phyloP scores from a whole-genome alignment of 92 coral and sea anemone genomes.

The Parazoanthus atlanticus region DNA sequence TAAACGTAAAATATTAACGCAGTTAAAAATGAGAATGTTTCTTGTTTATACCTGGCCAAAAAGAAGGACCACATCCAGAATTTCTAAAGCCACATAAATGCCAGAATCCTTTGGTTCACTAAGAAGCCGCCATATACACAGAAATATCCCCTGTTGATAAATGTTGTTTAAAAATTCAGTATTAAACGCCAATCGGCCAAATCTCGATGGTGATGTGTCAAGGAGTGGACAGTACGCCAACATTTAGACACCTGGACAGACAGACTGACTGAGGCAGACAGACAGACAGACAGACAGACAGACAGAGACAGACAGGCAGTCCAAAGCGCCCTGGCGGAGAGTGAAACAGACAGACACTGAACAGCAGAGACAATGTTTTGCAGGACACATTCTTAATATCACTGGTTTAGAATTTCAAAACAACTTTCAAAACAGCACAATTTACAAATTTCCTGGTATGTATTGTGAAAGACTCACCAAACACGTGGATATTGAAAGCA shows the following conservation, averaged over 20 bases:
- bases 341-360: too few species aligned
- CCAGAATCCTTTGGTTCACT: conserved; percentile 67
- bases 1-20: not conserved
- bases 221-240: not conserved
- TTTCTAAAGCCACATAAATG: conserved; percentile 67
- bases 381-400: not conserved
- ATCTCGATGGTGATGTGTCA: not conserved
- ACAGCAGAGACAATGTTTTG: too few species aligned
- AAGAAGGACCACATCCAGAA: conserved; percentile 68
- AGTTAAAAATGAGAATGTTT: not conserved
- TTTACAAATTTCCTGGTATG: not conserved
- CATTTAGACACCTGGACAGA: not conserved
- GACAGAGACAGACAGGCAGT: not conserved
- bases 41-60: conserved; percentile 76
- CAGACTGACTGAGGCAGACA: not conserved
- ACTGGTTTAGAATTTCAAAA: not conserved
- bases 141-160: conserved; percentile 66
- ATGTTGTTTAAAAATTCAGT: not conserved
- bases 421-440: not conserved
- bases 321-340: too few species aligned
- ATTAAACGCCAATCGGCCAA: not conserved
- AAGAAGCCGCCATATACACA: conserved; percentile 66
- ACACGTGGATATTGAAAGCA: conserved; percentile 59
- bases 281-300: not conserved
- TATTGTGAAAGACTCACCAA: conserved; percentile 55